Conservation (phyloP, 2,113 vertebrate genomes). For the Hippocampus guttulatus region DNA sequence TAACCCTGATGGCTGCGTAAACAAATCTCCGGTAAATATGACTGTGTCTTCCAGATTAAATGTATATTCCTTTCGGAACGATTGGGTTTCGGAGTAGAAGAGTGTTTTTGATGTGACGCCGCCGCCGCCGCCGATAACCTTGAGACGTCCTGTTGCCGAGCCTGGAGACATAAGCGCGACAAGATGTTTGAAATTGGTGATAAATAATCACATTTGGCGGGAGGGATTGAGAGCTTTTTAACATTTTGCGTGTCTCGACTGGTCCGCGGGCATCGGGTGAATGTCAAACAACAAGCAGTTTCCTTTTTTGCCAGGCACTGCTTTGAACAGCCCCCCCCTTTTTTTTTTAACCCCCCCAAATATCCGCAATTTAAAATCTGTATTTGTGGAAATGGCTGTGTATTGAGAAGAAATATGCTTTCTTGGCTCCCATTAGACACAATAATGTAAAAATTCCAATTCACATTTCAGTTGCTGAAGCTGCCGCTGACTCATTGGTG, state of each 20-base stretch:
- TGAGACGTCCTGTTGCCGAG: slow-evolving; percentile 21
- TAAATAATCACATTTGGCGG: slow-evolving; percentile 2
- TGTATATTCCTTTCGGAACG: slow-evolving; percentile 16
- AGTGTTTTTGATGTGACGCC: slow-evolving; percentile 39
- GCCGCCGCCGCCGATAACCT: slow-evolving; percentile 13
- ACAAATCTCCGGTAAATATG: slow-evolving; percentile 13
- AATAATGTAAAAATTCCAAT: no score
- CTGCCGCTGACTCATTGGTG: no score
- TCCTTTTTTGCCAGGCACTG: neutral
- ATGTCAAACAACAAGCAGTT: neutral
- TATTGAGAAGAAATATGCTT: no score
- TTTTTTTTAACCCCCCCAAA: neutral
- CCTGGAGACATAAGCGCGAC: neutral
- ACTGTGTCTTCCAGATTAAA: slow-evolving; percentile 47
- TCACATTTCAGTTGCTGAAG: no score
- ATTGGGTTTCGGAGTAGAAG: neutral
- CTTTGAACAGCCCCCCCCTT: neutral
- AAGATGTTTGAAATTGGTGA: slow-evolving; percentile 1
- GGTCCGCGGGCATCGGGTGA: neutral
- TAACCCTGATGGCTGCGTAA: neutral
- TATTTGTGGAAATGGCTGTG: neutral
- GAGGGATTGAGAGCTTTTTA: neutral
- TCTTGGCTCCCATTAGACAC: no score
- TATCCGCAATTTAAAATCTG: neutral
- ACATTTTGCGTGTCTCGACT: neutral